Evolutionary conservation across 2,888 invertebrate genomes (phyloP), one percentile per base, ranked within the genome.

Genomic region (Yponomeuta evonymella): DNA sequence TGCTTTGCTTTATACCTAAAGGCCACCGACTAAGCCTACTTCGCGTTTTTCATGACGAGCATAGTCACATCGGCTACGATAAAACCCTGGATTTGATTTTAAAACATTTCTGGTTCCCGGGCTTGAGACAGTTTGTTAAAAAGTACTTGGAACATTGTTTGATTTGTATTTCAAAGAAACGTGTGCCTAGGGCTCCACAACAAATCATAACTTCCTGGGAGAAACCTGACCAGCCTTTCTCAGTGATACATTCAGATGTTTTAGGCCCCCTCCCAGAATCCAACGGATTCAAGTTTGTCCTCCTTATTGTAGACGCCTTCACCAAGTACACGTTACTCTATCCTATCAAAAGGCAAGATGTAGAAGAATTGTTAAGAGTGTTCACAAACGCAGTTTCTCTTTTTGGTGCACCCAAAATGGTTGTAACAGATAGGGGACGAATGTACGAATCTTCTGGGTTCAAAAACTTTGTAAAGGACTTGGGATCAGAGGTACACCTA

Each of bases 141-240:
- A 71, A 71, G 33, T 71, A 71, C 33, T 36, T 67, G 15, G 11
- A 43, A 2, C 67, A 71, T 33, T 71, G 71, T 30, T 15, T 71
- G 8, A 67, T 33, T 6, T 71, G 71, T 67, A 29, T 71, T 12
- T 58, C 67, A 23, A 33, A 67, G 8, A 67, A 71, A 51, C 15
- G 30, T 51, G 36, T 71, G 2, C 71, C 71, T 30, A 48, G 68
- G 51, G 68, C 71, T 12, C 68, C 71, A 8, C 48, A 11, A 3
- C 68, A 68, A 15, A 15, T 12, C 29, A 76, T 79, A 30, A 71
- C 68, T 11, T 76, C 75, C 8, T 76, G 78, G 74, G 71, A 74
- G 36, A 77, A 76, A 33, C 67, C 67, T n/a, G 73, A 74, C 10
- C 2, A 15, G 5, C 76, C 74, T 29, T 79, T 76, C 71, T 48